Evolutionary conservation across 2,888 invertebrate genomes (phyloP), one percentile per base, ranked within the genome.

Genomic region (Dexiosoma caninum): DNA sequence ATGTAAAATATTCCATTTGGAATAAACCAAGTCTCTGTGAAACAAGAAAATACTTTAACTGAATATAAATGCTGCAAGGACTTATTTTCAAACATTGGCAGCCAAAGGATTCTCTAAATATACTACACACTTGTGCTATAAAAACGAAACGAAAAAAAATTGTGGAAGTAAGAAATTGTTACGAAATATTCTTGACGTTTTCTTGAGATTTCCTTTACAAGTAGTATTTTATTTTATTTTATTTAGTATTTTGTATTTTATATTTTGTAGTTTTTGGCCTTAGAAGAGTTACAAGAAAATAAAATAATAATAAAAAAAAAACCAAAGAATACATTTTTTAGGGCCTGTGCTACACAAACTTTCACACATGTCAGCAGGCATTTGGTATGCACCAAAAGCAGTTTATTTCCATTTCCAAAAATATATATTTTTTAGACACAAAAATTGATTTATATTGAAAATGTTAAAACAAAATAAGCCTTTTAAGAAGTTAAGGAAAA

Each of bases 401-500:
- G 40, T 75, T 72, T 59, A 59, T 75, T 67, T 75, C 51, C 66
- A 57, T 74, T 66, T 74, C 37, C n/a, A 55, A 44, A 55, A 62
- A 32, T 40, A 44, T 82, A 23, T 57, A 49, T 51, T 23, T 46
- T 40, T 57, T 62, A 77, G 77, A 69, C 76, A 66, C 80, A 42
- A 67, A 77, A 83, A 82, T 83, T 83, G 83, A 83, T 83, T 83
- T 82, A 82, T 82, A 83, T 83, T 81, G 80, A 82, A 78, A 66
- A 76, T 82, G 57, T 75, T 71, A 44, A 69, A 74, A 77, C 69
- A 57, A 78, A 66, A 64, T 66, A 78, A 74, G 78, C 69, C 78
- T 74, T 78, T 72, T 51, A 67, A 69, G 76, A 76, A 32, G 44
- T 67, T 62, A n/a, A 53, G 44, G 16, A 1, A 53, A 72, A 64